These are phyloP conservation scores for Meriones unguiculatus DNA, from an alignment of 2,113 vertebrate genomes.

Conservation along the genomic window DNA sequence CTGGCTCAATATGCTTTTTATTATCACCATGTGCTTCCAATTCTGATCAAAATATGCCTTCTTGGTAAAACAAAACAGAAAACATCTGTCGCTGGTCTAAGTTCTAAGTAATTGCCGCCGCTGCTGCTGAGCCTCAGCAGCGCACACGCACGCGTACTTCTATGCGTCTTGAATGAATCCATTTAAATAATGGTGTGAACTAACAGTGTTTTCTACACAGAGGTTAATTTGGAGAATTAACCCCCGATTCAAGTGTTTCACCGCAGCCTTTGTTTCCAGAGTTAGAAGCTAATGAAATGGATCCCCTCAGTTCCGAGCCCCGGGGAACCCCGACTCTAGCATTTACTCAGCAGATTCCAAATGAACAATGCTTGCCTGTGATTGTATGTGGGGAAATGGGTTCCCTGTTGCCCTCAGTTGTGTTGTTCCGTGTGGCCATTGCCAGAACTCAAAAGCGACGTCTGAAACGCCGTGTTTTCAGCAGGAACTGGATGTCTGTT, in stretches of 20 bases:
- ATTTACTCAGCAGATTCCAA: slow-evolving; percentile 41
- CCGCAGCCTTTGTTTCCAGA: slow-evolving; percentile 33
- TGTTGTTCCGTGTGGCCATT: neutral
- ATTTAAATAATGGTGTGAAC: slow-evolving; percentile 47
- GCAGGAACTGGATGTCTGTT: neutral
- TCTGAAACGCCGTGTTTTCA: slow-evolving; percentile 15
- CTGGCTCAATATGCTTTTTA: slow-evolving; percentile 26
- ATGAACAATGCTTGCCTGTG: neutral
- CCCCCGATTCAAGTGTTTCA: neutral
- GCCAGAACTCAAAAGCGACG: neutral
- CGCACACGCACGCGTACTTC: neutral
- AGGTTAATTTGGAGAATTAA: slow-evolving; percentile 60
- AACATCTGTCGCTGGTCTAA: slow-evolving; percentile 34
- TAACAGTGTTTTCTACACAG: slow-evolving; percentile 1
- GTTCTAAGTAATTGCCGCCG: slow-evolving; percentile 43
- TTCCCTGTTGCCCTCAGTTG: neutral
- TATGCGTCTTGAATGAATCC: slow-evolving; percentile 19
- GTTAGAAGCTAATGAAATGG: slow-evolving; percentile 15
- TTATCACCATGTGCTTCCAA: neutral
- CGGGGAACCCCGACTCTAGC: neutral
- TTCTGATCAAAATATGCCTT: slow-evolving; percentile 40
- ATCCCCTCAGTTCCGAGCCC: neutral
- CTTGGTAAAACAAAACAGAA: neutral
- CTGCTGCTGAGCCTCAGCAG: slow-evolving; percentile 31
- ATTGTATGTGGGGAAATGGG: neutral